phyloP scores from a whole-genome alignment of 1,140 invertebrate species.

The Brachionus paranguensis region DNA sequence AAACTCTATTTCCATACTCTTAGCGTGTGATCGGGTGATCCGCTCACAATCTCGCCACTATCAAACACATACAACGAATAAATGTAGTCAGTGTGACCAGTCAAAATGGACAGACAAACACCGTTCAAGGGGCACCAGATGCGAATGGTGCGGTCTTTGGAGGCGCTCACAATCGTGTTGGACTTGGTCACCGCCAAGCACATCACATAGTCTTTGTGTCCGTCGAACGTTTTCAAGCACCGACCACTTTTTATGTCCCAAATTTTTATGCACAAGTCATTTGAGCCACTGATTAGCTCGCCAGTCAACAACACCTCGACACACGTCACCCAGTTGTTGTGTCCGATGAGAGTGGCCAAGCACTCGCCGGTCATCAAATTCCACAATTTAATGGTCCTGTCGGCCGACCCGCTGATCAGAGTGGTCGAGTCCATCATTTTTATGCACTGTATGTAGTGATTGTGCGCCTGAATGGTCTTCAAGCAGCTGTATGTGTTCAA shows the following conservation, averaged over 20 bases:
- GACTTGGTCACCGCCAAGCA: neutral
- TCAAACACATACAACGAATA: neutral
- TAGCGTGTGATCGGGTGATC: neutral
- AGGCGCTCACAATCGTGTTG: neutral
- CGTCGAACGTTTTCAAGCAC: constrained; percentile 62
- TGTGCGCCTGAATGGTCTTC: constrained; percentile 69
- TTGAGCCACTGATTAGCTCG: constrained; percentile 81
- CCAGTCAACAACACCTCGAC: constrained; percentile 53
- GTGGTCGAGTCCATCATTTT: constrained; percentile 68
- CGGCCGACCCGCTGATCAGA: constrained; percentile 61
- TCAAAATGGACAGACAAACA: neutral
- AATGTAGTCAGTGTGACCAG: neutral
- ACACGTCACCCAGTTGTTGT: constrained; percentile 64
- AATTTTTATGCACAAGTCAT: constrained; percentile 96
- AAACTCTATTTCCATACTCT: constrained; percentile 14
- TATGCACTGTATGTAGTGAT: neutral
- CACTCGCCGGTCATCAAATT: constrained; percentile 97
- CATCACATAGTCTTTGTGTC: neutral
- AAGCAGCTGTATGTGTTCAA: constrained; percentile 60
- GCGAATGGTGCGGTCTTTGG: neutral
- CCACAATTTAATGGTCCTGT: constrained; percentile 99
- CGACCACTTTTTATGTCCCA: constrained; percentile 96
- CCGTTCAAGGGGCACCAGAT: neutral
- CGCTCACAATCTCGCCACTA: neutral
- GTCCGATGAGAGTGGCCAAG: constrained; percentile 93